phyloP scores from a whole-genome alignment of 30 jellyfish, hydroid and myxozoan species.

The Cassiopea xamachana region DNA sequence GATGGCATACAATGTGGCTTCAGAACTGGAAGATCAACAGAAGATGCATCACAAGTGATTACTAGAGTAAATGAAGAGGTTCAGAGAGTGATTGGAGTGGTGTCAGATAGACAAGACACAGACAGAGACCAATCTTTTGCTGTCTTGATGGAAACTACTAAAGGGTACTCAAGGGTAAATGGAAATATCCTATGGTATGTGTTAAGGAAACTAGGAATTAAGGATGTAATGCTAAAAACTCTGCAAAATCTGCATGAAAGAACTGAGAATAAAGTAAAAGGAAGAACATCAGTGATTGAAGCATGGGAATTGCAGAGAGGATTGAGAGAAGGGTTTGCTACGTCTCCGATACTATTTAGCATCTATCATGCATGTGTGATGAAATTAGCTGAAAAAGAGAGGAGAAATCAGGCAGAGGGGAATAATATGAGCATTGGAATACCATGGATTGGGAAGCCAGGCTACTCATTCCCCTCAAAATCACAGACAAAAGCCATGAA shows the following conservation, averaged over 20 bases:
- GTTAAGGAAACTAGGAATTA: not conserved
- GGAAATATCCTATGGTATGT: not conserved
- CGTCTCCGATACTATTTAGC: not conserved
- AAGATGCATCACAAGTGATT: not conserved
- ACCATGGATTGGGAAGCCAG: not conserved
- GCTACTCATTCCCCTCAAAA: not conserved
- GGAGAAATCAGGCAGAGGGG: not conserved
- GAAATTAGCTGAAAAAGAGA: not conserved
- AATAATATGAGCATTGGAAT: not conserved
- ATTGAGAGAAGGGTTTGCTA: constrained; percentile 3
- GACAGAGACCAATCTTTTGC: not conserved
- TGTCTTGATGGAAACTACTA: not conserved
- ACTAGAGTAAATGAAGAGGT: constrained; percentile 1
- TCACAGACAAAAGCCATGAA: not conserved
- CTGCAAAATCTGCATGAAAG: not conserved
- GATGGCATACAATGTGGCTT: not conserved
- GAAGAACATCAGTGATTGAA: not conserved
- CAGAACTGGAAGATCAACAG: not conserved
- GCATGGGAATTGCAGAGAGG: not conserved
- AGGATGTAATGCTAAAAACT: not conserved
- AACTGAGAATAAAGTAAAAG: not conserved
- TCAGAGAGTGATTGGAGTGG: not conserved
- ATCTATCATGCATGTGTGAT: constrained; percentile 14
- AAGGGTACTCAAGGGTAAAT: not conserved
- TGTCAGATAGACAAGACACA: not conserved